Evolutionary conservation across 2,113 vertebrate species (phyloP).

Genomic region (Hypanus sabinus): DNA sequence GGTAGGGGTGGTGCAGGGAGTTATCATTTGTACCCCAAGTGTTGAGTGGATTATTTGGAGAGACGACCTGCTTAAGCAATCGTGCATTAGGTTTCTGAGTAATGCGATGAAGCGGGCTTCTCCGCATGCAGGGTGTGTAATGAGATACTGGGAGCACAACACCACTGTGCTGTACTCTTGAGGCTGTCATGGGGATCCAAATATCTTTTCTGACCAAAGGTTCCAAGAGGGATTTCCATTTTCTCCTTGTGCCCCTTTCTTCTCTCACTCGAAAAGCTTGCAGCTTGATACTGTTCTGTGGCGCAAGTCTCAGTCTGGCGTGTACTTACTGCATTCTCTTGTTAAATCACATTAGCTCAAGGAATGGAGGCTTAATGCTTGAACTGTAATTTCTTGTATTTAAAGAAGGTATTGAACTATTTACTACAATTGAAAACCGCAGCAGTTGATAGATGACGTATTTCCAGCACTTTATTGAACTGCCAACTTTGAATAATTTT

Average conservation of each 20-base stretch:
- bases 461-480: not conserved
- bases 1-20: not conserved
- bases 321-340: not conserved
- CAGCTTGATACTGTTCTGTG: no score
- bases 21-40: not conserved
- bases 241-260: not conserved
- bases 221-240: not conserved
- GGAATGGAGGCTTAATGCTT: not conserved
- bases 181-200: not conserved
- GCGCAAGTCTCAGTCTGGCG: no score
- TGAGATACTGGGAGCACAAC: not conserved
- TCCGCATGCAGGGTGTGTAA: not conserved
- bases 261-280: not conserved
- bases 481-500: not conserved
- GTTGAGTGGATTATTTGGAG: slow-evolving; percentile 17
- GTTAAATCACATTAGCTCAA: not conserved
- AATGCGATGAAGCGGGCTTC: not conserved
- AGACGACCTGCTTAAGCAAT: not conserved
- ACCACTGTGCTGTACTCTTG: not conserved
- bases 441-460: not conserved
- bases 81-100: not conserved
- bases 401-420: not conserved
- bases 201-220: not conserved
- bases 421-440: not conserved
- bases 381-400: not conserved